Percentiles rank a stretch among this genome's conserved stretches.
Conservation (phyloP, 2,888 invertebrate species). For the Ethmia dodecea region DNA sequence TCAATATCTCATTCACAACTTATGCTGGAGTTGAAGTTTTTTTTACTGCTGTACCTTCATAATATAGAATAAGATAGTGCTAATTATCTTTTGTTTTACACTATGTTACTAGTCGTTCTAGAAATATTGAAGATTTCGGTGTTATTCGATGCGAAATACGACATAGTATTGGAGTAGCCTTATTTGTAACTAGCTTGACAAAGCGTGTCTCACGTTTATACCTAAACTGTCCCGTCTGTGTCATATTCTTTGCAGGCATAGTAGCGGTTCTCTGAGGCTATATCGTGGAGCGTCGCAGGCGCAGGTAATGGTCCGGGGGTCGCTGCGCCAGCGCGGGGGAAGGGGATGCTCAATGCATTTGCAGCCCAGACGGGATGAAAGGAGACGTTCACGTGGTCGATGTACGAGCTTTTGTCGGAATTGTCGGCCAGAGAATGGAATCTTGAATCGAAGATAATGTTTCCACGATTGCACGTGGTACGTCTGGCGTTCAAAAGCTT, state of each 20-base stretch:
- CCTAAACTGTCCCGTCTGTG: conserved; percentile 17
- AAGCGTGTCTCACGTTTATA: too few species aligned
- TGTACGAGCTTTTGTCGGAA: conserved; percentile 7
- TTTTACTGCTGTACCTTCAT: too few species aligned
- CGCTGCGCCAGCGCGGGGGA: conserved; percentile 20
- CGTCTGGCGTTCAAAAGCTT: too few species aligned
- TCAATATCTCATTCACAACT: too few species aligned
- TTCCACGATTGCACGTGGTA: conserved; percentile 6
- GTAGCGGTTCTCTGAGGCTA: conserved; percentile 58
- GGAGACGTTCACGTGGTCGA: conserved; percentile 23
- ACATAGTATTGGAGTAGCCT: too few species aligned
- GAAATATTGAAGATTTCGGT: too few species aligned
- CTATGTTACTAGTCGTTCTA: too few species aligned
- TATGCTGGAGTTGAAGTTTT: too few species aligned
- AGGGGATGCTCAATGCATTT: conserved; percentile 48
- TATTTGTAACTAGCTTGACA: too few species aligned
- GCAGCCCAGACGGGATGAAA: conserved; percentile 32
- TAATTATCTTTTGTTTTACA: too few species aligned
- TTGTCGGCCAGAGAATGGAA: neutral
- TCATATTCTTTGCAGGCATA: conserved; percentile 36
- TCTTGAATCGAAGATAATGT: neutral
- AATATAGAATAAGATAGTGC: too few species aligned
- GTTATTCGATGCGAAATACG: too few species aligned
- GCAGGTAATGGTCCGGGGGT: conserved; percentile 61
- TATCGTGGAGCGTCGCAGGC: conserved; percentile 34